Base-by-base conservation (phyloP, 1,140 invertebrate genomes). In the Drosophila truncata region DNA sequence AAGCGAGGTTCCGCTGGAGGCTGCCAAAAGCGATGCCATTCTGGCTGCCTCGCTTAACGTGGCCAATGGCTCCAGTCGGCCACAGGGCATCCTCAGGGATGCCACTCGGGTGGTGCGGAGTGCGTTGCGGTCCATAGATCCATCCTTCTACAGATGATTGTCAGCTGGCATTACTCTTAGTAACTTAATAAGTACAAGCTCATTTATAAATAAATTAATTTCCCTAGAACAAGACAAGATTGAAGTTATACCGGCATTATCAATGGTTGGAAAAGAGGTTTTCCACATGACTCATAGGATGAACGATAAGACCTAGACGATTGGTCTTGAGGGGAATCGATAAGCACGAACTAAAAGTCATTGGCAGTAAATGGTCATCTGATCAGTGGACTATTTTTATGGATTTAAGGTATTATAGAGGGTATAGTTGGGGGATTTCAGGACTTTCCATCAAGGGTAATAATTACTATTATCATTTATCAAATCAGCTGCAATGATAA, bases 181-280 rank as follows among this genome's bases (percentile, higher is more conserved):
- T 14, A 4, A 37, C 37, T 44, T 29, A 4, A 52, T 65, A 75
- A 74, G 69, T 61, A 44, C 80, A 67, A 64, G 31, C 58, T 72
- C 74, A 86, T 64, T 66, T 50, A 29, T 29, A 74, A 88, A 74
- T 72, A 75, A 80, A 84, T 69, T 84, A 81, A 74, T 66, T 66
- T 29, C 39, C 27, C n/a, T 41, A 71, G 39, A 44, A 62, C 73
- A 74, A 59, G 39, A 37, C 44, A 50, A 50, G 5, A 50, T 33
- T 10, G 3, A 8, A 31, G 18, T 20, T 16, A 7, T 16, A n/a
- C 10, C 11, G 31, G 31, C 13, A 0, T 29, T 62, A 23, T 37
- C 42, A 66, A 31, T 50, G 16, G 18, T 18, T 13, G 4, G 1
- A 14, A 23, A 8, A 18, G 35, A 49, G 64, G 20, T 41, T 59